Conservation (phyloP, 2,888 invertebrate genomes). For the Lasioglossum marginatum region DNA sequence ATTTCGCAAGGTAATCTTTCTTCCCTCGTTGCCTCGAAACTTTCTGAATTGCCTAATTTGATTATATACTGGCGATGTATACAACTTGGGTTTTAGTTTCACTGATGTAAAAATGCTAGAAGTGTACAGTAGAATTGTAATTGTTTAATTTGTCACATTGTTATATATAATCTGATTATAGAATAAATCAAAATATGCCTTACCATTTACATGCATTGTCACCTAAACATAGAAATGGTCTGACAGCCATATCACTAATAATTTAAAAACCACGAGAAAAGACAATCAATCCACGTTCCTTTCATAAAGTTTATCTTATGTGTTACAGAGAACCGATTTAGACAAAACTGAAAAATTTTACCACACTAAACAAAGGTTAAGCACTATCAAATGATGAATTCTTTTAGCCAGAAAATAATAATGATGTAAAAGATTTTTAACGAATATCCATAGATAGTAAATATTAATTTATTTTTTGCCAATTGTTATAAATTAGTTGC, state of each 20-base stretch:
- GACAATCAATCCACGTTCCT: conserved; percentile 15
- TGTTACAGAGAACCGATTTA: not conserved
- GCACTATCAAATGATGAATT: not conserved
- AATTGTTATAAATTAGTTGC: not conserved
- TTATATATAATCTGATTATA: not conserved
- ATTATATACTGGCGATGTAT: conserved; percentile 64
- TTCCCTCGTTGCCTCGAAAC: conserved; percentile 51
- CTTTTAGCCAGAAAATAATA: not conserved
- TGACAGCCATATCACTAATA: conserved; percentile 70
- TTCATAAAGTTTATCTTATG: not conserved
- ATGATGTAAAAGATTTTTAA: not conserved
- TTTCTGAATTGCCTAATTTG: conserved; percentile 72
- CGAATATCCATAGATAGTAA: not conserved
- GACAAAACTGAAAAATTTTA: not conserved
- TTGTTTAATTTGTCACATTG: not conserved
- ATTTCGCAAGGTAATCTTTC: conserved; percentile 51
- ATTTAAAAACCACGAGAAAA: conserved; percentile 20
- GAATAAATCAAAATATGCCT: conserved; percentile 21
- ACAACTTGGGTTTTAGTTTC: conserved; percentile 67
- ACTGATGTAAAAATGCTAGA: conserved; percentile 74
- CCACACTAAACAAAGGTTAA: not conserved
- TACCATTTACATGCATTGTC: conserved; percentile 75
- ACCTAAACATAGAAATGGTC: conserved; percentile 70
- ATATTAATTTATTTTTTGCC: not conserved
- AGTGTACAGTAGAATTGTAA: conserved; percentile 34